Evolutionary conservation across 2,888 invertebrate species (phyloP).

Genomic region (Caenorhabditis sp.): DNA sequence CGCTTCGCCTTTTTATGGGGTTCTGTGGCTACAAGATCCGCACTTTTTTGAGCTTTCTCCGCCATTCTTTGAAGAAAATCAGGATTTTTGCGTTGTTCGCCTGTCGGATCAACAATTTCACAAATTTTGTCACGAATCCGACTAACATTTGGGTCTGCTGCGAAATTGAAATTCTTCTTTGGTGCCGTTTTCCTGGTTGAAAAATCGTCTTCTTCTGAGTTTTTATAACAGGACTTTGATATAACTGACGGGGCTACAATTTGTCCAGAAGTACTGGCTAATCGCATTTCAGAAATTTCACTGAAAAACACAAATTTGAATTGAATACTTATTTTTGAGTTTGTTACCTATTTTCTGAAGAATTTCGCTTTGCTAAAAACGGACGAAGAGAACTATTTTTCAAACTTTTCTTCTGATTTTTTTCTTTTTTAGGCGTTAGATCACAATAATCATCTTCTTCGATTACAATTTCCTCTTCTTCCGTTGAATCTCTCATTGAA

Average conservation of each 20-base stretch:
- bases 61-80: conserved; percentile 28
- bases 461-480: conserved; percentile 26
- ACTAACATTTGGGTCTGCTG: conserved; percentile 16
- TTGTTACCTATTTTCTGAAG: not conserved
- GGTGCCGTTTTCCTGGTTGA: not conserved
- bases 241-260: not conserved
- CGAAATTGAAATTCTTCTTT: conserved; percentile 20
- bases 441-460: conserved; percentile 20
- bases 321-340: too few relatives aligned
- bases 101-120: conserved; percentile 26
- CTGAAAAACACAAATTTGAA: too few relatives aligned
- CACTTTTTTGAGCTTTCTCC: conserved; percentile 30
- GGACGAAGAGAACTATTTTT: not conserved
- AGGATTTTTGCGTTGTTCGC: conserved; percentile 16
- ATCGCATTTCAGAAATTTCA: too few relatives aligned
- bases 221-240: not conserved
- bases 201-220: not conserved
- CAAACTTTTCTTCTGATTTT: not conserved
- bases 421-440: not conserved
- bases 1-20: conserved; percentile 19
- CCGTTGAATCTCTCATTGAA: not conserved
- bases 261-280: not conserved
- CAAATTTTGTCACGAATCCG: conserved; percentile 25
- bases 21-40: conserved; percentile 21
- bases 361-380: not conserved